Base-by-base conservation (phyloP, 1,140 invertebrate genomes). In the Bombus turneri region DNA sequence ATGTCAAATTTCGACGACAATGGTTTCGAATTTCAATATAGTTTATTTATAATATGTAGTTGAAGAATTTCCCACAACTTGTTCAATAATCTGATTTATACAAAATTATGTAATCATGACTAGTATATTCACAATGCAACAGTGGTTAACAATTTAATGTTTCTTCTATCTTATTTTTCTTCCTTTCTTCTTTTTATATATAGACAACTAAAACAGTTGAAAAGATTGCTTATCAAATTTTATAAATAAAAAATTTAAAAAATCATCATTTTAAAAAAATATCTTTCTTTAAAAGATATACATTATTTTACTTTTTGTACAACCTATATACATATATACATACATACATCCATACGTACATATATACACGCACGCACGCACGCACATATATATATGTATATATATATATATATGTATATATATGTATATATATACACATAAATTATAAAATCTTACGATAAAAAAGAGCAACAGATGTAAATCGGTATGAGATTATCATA, bases 1-100 rank as follows among this genome's bases (percentile, higher is more conserved):
- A 81, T 85, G 74, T 88, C 34, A 37, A 85, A 69, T 88, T 82
- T 88, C 69, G 72, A 81, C 25, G 77, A 31, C 39, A 82, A 88
- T 57, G 28, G 15, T 81, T 77, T 39, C 34, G 28, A 41, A 78
- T 53, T 57, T 53, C 10, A 28, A 53, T 83, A 77, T 68, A 76
- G 4, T 81, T 64, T 73, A 31, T 59, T 34, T 34, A 4, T 68
- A 77, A 78, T 37, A 37, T 22, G 34, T 12, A 13, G 15, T 72
- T 37, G 15, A 73, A 37, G 18, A 73, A 85, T 80, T 62, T 72
- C 31, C 18, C 22, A 9, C 10, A 28, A 39, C 57, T 85, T 53
- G 8, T 69, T 31, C 28, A 2, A 59, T 57, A 28, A 28, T 83
- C 18, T 66, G 37, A 22, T 85, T 80, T 80, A 64, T 78, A 77